Conservation (phyloP, 2,888 invertebrate species). For the Busseola fusca region DNA sequence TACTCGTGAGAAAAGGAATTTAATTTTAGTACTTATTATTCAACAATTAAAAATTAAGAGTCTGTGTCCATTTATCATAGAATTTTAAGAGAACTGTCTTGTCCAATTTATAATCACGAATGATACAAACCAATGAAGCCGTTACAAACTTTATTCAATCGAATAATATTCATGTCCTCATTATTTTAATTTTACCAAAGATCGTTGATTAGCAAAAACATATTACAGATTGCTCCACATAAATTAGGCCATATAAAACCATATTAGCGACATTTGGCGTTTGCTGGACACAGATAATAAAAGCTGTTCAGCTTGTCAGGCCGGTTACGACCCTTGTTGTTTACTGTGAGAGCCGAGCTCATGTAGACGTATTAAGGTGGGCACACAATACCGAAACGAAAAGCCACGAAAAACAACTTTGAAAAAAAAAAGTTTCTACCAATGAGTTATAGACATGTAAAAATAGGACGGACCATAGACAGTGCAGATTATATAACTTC, state of each 20-base stretch:
- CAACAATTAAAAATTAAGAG: not conserved
- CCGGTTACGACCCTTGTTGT: constrained; percentile 53
- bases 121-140: not conserved
- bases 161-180: not conserved
- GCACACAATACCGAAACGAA: constrained; percentile 9
- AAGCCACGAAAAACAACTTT: not conserved
- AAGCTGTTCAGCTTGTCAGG: constrained; percentile 47
- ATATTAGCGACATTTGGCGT: constrained; percentile 50
- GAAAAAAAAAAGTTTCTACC: not conserved
- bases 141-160: not conserved
- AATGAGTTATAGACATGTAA: not conserved
- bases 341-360: constrained; percentile 40
- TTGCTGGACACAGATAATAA: constrained; percentile 46
- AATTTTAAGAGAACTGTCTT: not conserved
- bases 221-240: not conserved
- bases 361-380: constrained; percentile 23
- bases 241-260: constrained; percentile 17
- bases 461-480: not conserved
- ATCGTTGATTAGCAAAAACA: not conserved
- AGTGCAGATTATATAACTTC: not conserved
- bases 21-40: no score
- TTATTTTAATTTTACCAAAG: not conserved
- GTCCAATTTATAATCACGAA: not conserved
- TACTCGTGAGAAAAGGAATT: no score
- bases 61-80: not conserved